Percentiles rank a stretch among this genome's conserved stretches.
These are phyloP conservation scores for Enteromius anoplus DNA, from an alignment of 2,797 vertebrate species.

Conservation along the genomic window DNA sequence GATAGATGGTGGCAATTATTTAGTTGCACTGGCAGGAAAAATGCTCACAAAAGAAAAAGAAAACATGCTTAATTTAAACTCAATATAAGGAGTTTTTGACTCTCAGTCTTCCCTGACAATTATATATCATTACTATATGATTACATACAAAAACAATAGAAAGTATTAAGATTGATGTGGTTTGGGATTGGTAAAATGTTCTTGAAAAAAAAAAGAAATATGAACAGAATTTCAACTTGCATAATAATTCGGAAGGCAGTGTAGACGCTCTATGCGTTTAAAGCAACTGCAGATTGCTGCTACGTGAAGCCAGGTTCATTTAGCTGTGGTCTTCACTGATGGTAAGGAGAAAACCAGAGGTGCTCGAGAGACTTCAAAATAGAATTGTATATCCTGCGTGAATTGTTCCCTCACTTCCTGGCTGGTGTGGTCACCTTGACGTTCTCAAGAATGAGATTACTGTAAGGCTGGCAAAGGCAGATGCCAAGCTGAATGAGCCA, in stretches of 20 bases:
- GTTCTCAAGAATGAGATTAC: conserved; percentile 33
- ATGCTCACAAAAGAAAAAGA: neutral
- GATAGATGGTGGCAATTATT: neutral
- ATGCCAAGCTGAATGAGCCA: conserved; percentile 59
- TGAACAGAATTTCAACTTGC: too few relatives aligned
- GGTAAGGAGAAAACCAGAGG: conserved; percentile 34
- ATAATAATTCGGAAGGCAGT: too few relatives aligned
- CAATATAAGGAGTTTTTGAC: too few relatives aligned
- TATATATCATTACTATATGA: too few relatives aligned
- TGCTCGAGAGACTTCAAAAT: conserved; percentile 49
- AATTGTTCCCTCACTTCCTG: conserved; percentile 54
- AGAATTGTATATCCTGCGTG: conserved; percentile 48
- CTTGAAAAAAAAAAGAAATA: too few relatives aligned
- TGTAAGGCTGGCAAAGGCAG: conserved; percentile 38
- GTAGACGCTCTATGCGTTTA: conserved; percentile 5
- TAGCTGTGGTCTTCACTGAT: conserved; percentile 20
- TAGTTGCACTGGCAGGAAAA: neutral
- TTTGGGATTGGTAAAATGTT: too few relatives aligned
- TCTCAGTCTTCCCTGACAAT: too few relatives aligned
- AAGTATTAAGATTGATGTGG: too few relatives aligned
- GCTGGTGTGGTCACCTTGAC: conserved; percentile 40
- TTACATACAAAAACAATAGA: too few relatives aligned
- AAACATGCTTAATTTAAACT: too few relatives aligned
- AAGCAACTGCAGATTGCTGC: conserved; percentile 21
- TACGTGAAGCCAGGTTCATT: conserved; percentile 32